phyloP scores from a whole-genome alignment of 2,113 vertebrate genomes.

The Melanotaenia duboulayi region DNA sequence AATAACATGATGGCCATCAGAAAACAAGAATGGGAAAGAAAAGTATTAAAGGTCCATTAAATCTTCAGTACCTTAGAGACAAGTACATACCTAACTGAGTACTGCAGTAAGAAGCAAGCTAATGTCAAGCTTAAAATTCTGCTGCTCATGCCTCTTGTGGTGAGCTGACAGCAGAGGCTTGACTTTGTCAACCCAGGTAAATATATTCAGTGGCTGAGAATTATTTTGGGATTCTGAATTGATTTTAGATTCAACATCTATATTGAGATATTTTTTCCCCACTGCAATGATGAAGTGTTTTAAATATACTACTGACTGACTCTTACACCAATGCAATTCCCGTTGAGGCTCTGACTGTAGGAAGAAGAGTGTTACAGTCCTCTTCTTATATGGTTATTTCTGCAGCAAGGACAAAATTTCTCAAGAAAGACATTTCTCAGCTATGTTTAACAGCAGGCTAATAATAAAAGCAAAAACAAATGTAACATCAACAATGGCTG shows the following conservation, averaged over 20 bases:
- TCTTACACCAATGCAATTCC: background rate
- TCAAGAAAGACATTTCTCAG: background rate
- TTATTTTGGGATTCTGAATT: conserved; percentile 42
- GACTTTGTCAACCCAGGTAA: conserved; percentile 11
- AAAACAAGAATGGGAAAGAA: background rate
- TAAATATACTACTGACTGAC: background rate
- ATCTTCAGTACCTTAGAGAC: background rate
- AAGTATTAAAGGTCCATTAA: background rate
- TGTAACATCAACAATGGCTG: background rate
- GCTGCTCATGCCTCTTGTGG: background rate
- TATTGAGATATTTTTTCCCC: background rate
- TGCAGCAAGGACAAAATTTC: background rate
- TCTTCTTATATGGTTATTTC: conserved; percentile 4
- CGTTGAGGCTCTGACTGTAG: background rate
- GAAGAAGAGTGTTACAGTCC: background rate
- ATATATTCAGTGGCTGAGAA: conserved; percentile 22
- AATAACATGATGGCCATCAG: background rate
- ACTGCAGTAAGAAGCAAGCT: conserved; percentile 19
- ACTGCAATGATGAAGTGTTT: conserved; percentile 14
- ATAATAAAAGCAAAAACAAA: background rate
- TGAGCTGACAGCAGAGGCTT: conserved; percentile 22
- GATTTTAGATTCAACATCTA: conserved; percentile 24
- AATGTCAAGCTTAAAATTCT: conserved; percentile 19
- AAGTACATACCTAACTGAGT: background rate
- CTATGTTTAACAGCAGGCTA: background rate